Evolutionary conservation across 2,797 vertebrate species (phyloP).

Genomic region (Salarias fasciatus): DNA sequence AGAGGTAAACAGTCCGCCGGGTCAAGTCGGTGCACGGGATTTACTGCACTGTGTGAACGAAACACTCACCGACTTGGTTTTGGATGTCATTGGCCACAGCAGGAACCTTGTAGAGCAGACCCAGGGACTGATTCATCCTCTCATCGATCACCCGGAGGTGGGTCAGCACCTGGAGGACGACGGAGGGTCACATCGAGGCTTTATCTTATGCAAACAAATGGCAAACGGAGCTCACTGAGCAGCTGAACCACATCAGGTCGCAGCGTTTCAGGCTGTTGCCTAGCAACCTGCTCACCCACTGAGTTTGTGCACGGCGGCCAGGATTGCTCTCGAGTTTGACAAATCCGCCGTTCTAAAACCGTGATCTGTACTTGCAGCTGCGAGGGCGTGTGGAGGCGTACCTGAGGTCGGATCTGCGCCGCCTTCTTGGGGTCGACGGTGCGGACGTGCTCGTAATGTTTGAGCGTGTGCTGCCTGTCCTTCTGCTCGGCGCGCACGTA

Average conservation of each 20-base stretch:
- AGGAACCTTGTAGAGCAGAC: conserved; percentile 95
- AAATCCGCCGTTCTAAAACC: no score
- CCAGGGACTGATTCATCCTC: conserved; percentile 96
- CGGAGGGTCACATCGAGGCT: neutral
- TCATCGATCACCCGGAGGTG: conserved; percentile 97
- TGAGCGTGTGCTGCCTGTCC: conserved; percentile 96
- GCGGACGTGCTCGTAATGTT: conserved; percentile 95
- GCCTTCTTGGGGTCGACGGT: conserved; percentile 98
- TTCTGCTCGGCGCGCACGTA: conserved; percentile 98
- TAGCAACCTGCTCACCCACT: no score
- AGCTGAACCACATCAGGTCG: no score
- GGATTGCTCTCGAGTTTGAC: no score
- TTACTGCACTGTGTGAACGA: neutral
- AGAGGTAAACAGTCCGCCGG: neutral
- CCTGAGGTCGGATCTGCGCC: conserved; percentile 95
- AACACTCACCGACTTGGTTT: conserved; percentile 92
- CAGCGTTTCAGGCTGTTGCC: no score
- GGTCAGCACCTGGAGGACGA: conserved; percentile 89
- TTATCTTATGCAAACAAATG: no score
- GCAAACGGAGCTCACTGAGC: no score
- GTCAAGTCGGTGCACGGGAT: conserved; percentile 1
- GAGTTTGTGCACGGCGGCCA: no score
- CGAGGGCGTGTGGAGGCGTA: conserved; percentile 12
- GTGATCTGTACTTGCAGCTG: neutral
- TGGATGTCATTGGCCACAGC: conserved; percentile 94